These are phyloP conservation scores for Caenorhabditis sp. DNA, from an alignment of 2,888 invertebrate genomes.

Conservation along the genomic window DNA sequence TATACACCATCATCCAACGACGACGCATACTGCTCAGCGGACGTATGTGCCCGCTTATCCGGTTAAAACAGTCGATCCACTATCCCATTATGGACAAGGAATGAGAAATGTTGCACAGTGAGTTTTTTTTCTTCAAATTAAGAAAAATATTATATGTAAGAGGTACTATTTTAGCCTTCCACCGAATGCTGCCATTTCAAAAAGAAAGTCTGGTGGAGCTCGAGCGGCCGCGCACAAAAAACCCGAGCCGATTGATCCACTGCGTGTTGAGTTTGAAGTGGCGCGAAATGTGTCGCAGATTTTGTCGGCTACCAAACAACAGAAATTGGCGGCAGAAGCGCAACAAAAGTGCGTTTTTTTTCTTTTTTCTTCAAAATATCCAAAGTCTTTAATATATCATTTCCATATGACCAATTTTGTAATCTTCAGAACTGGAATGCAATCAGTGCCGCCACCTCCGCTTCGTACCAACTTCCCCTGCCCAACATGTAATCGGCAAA, in stretches of 20 bases:
- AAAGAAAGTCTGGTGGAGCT: constrained; percentile 6
- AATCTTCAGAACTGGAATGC: constrained; percentile 16
- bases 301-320: constrained; percentile 46
- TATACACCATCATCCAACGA: neutral
- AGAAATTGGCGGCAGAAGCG: constrained; percentile 31
- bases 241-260: constrained; percentile 44
- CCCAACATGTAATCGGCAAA: constrained; percentile 25
- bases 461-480: constrained; percentile 13
- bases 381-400: neutral
- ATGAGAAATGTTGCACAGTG: constrained; percentile 10
- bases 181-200: neutral
- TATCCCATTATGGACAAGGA: neutral
- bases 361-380: neutral
- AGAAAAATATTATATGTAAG: too few relatives aligned
- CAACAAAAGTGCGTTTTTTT: constrained; percentile 11
- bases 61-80: constrained; percentile 18
- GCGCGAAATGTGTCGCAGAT: constrained; percentile 54
- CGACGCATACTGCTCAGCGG: neutral
- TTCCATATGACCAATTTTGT: too few relatives aligned
- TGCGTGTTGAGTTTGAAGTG: constrained; percentile 47
- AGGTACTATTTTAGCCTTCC: constrained; percentile 4
- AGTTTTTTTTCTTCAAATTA: constrained; percentile 11
- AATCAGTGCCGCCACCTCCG: neutral
- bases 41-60: constrained; percentile 20
- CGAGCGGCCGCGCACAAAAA: constrained; percentile 16